Percentiles rank a stretch among this genome's conserved stretches.
Conservation (phyloP, 2,113 vertebrate genomes). For the Tychaedon coryphoeus region DNA sequence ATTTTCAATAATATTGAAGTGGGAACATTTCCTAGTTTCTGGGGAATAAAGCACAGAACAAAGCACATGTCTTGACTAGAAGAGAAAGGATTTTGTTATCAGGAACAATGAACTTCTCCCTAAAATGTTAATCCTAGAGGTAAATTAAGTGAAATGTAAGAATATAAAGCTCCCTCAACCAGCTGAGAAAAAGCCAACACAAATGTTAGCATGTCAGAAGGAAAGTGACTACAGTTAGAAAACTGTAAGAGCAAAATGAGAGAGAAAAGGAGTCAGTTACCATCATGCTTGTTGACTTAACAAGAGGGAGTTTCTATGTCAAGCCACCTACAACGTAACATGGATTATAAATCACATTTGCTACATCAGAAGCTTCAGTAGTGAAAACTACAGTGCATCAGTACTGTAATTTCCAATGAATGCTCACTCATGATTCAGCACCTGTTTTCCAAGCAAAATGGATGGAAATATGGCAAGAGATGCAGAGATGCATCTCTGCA, state of each 20-base stretch:
- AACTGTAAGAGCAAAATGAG: not conserved
- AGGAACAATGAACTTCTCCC: not conserved
- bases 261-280: not conserved
- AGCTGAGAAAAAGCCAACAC: not conserved
- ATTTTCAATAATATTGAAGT: not conserved
- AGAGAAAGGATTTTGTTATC: not conserved
- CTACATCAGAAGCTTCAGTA: not conserved
- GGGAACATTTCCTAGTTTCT: not conserved
- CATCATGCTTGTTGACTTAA: not conserved
- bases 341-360: not conserved
- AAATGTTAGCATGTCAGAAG: not conserved
- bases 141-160: not conserved
- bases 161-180: not conserved
- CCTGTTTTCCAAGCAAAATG: not conserved
- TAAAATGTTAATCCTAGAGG: not conserved
- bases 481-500: no score
- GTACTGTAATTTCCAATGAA: not conserved
- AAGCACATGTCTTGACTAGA: not conserved
- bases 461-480: not conserved
- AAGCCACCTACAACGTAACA: not conserved
- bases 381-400: not conserved
- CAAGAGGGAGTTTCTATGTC: not conserved
- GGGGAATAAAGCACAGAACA: not conserved
- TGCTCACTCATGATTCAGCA: rapidly evolving
- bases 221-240: not conserved